Evolutionary conservation across 2,797 vertebrate genomes (phyloP), one percentile per base, ranked within the genome.

Genomic region (Antennarius maculatus): DNA sequence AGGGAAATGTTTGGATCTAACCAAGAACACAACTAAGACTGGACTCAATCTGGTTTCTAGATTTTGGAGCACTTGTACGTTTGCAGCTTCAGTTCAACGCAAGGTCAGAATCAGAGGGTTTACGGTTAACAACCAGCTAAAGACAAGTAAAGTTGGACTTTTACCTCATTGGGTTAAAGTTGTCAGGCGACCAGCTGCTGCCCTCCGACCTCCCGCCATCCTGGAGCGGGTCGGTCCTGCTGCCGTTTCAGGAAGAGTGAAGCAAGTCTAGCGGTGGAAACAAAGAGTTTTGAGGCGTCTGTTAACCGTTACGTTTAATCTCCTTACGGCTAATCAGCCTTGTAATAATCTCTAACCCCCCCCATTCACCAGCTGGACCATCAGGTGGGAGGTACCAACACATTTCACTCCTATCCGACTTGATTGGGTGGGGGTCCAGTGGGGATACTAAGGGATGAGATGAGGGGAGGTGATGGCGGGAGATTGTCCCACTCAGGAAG

Each of bases 241-340:
- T 48, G 15, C 58, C 11, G 49, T 27, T 68, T 46, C 49, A 29
- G 37, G 29, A 69, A 28, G 45, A 39, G 18, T 8, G 18, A 31
- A 58, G 59, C 14, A 56, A 60, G 74, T 57, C 28, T 52, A 58
- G 31, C 5, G 3, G 43, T 56, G 7, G 67, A 74, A 61, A 72
- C 52, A 29, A 37, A 12, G 14, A 67, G 50, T 75, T 78, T 55
- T 64, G 54, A 41, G 58, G 51, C 31, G 7, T 7, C 29, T 10
- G 66, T 28, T 69, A 16, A 54, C 49, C 49, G 48, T 49, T 8
- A 0, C 15, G 0, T 16, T n/a, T 83, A 88, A 87, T 86, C 86
- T 74, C 11, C 86, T 82, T 81, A 84, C 55, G 56, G 76, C 51
- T 79, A 79, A 85, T 85, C 79, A 75, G 74, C 55, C 69, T 54